Evolutionary conservation across 2,113 vertebrate species (phyloP), one percentile per base, ranked within the genome.

Genomic region (Tretioscincus oriximinensis): DNA sequence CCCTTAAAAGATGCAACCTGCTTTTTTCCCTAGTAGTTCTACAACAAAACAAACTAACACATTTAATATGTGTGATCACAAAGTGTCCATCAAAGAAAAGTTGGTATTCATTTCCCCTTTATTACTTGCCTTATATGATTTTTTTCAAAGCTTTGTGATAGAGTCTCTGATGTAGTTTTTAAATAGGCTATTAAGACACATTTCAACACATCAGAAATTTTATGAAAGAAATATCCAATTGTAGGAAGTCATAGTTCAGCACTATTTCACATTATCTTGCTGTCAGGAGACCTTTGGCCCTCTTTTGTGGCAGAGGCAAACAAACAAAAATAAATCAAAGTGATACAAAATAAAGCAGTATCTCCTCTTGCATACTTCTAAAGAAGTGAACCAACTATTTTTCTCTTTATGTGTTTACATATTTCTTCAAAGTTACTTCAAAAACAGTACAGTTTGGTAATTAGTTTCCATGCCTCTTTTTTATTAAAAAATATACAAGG

Each of bases 341-440:
- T 58, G 54, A 18, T 4, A 58, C 54, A 58, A 58, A 58, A 58
- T 58, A 58, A 58, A 58, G 18, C 54, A 58, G 14, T 5, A 58
- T 14, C 54, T 58, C 12, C 54, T 58, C 12, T 58, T 12, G 54
- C 54, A 58, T 18, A 58, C 54, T 58, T 58, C 54, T 58, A 58
- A 58, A 2, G 16, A 58, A 18, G 35, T 70, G 21, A 63, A 69
- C 21, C 49, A 70, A 76, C 69, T 49, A 69, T 26, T 73, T 81
- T 75, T 79, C 12, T 87, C 0, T 0, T 47, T 78, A 85, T 88
- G 81, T 66, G 76, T 89, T 89, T 87, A 87, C 88, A 90, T 88
- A 90, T 90, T 81, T 83, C 70, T 85, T 87, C 88, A 86, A 85
- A 89, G 81, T 88, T 88, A 89, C 85, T 90, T 87, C 88, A 86